Evolutionary conservation across 2,113 vertebrate genomes (phyloP), one percentile per base, ranked within the genome.

Genomic region (Sialia sialis): DNA sequence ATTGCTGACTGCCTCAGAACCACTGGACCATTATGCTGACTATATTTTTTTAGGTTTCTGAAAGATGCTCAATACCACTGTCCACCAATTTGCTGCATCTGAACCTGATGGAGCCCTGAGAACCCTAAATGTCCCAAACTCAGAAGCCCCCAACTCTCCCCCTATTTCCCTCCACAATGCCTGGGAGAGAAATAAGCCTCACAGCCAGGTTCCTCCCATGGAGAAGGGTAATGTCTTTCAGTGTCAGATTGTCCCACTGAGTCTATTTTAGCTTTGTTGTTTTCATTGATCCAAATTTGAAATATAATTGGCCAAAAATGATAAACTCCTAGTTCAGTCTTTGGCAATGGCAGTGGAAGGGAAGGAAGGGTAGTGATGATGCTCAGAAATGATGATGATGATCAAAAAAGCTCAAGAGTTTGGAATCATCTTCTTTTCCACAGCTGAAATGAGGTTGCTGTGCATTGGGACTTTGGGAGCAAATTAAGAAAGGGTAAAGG

Each of bases 401-500:
- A 16, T 70, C 20, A 84, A 41, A 78, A 84, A 44, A 66, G 23
- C n/a, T 27, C 1, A 2, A 52, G 74, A 80, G 15, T 69, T 84
- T 46, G 58, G 32, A 89, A 93, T 9, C 46, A n/a, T 26, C 46
- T 49, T 8, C 2, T 69, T 85, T 69, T 36, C 17, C 32, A 10
- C 6, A 7, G 16, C 18, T 85, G 46, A 44, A 84, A 73, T 9
- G 41, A 83, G 4, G 4, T 34, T 93, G 62, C 29, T 76, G 34
- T 62, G 34, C 80, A 48, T 0, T 63, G 43, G 46, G 58, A n/a
- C 21, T 84, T 73, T 20, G 29, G 48, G 34, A 80, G 29, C 55
- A 82, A 95, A 87, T 73, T 76, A 75, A 85, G 77, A 80, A 85
- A 94, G 51, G 46, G 13, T 43, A 55, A 85, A 79, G 34, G 34